Conservation (phyloP, 1,140 invertebrate genomes). For the Drosophila nigromelanica region DNA sequence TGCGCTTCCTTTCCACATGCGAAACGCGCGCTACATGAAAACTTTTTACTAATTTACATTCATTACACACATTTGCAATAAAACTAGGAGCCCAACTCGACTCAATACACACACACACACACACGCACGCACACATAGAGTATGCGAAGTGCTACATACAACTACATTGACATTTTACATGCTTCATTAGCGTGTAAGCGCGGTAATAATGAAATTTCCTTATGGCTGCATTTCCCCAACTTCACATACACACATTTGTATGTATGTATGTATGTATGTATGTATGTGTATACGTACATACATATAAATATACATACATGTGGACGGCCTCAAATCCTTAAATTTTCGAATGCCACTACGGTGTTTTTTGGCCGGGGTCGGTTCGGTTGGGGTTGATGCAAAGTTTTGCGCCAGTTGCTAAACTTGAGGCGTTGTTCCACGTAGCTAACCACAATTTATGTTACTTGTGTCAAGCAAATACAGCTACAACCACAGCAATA, state of each 20-base stretch:
- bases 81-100: constrained; percentile 67
- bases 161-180: constrained; percentile 81
- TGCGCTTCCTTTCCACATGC: constrained; percentile 34
- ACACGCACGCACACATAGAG: constrained; percentile 14
- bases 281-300: too few relatives aligned
- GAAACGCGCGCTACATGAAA: constrained; percentile 52
- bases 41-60: constrained; percentile 82
- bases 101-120: constrained; percentile 41
- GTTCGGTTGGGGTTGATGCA: constrained; percentile 52
- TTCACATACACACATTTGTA: not conserved
- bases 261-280: too few relatives aligned
- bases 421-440: constrained; percentile 62
- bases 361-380: constrained; percentile 3
- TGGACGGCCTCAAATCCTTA: not conserved
- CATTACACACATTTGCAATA: constrained; percentile 82
- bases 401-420: constrained; percentile 59
- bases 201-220: constrained; percentile 82
- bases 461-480: constrained; percentile 42
- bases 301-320: constrained; percentile 11
- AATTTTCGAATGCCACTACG: not conserved
- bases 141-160: constrained; percentile 32
- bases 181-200: constrained; percentile 82
- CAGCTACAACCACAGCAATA: not conserved
- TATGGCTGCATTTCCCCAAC: constrained; percentile 72
- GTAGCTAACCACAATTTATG: constrained; percentile 67